Percentiles rank a stretch among this genome's conserved stretches.
Conservation (phyloP, 2,113 vertebrate species). For the Clarias magur region DNA sequence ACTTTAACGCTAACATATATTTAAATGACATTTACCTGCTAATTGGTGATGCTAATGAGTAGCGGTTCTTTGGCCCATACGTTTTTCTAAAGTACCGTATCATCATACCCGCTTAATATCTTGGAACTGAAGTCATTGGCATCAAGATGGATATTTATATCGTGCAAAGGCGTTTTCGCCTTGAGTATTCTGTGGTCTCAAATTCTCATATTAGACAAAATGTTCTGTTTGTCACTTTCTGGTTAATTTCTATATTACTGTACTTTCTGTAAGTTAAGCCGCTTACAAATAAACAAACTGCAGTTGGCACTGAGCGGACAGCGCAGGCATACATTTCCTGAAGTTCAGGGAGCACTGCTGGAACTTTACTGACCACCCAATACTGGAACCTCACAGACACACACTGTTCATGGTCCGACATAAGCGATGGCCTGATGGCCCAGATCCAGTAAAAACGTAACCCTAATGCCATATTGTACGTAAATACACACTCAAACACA, state of each 20-base stretch:
- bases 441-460: no score
- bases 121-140: conserved; percentile 3
- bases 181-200: conserved; percentile 9
- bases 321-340: conserved; percentile 22
- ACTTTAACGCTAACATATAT: not conserved
- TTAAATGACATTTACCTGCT: not conserved
- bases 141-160: not conserved
- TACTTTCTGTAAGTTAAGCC: conserved; percentile 68
- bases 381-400: not conserved
- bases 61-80: not conserved
- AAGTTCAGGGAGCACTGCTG: not conserved
- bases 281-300: conserved; percentile 61
- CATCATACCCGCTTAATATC: not conserved
- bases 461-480: no score
- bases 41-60: not conserved
- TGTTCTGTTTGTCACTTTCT: conserved; percentile 33
- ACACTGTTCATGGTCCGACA: not conserved
- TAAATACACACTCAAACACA: no score
- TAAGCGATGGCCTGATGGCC: no score
- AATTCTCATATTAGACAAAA: conserved; percentile 6
- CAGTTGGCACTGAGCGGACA: conserved; percentile 43
- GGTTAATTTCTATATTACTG: conserved; percentile 66
- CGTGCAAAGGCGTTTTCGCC: conserved; percentile 24
- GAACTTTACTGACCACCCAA: not conserved
- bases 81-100: not conserved